Evolutionary conservation across 2,888 invertebrate species (phyloP), one percentile per base, ranked within the genome.

Genomic region (Chaetogeoica ovagalla): DNA sequence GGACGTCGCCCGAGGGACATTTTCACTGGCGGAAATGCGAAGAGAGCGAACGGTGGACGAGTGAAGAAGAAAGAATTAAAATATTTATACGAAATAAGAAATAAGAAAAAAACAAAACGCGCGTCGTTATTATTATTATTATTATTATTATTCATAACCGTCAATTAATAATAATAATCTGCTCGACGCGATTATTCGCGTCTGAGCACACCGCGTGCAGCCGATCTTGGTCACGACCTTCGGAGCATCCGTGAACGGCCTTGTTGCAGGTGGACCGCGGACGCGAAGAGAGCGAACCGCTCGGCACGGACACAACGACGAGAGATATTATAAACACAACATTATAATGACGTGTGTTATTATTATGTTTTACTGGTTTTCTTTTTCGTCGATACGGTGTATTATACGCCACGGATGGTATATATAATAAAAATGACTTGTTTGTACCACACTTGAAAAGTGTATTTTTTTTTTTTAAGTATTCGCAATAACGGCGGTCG

Each of bases 211-310:
- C 59, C 13, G 15, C 1, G 6, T 23, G n/a, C 66, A 30, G 30
- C 30, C 30, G 30, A 79, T 79, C 70, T 79, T 79, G 79, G 79
- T 79, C 79, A 79, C 79, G 79, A 79, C 79, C 79, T 79, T 79
- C 79, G 79, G 43, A 39, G 39, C 57, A 79, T 79, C 63, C 79
- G 79, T 71, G 79, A 79, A 79, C 79, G 79, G 79, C 79, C 79
- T 79, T 79, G 79, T 70, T 71, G 69, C 2, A 30, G 60, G 19
- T n/a, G n/a, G n/a, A n/a, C n/a, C n/a, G 7, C 73, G 55, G 65
- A 65, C 30, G 30, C 30, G 30, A 55, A 23, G 55, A 57, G n/a
- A n/a, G 21, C 2, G 73, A 52, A 21, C 0, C 21, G 9, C 30
- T n/a, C n/a, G n/a, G 30, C 30, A 4, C 30, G 4, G 30, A 30